These are phyloP conservation scores for Drosophila anceps DNA, from an alignment of 2,888 invertebrate genomes.

Conservation along the genomic window DNA sequence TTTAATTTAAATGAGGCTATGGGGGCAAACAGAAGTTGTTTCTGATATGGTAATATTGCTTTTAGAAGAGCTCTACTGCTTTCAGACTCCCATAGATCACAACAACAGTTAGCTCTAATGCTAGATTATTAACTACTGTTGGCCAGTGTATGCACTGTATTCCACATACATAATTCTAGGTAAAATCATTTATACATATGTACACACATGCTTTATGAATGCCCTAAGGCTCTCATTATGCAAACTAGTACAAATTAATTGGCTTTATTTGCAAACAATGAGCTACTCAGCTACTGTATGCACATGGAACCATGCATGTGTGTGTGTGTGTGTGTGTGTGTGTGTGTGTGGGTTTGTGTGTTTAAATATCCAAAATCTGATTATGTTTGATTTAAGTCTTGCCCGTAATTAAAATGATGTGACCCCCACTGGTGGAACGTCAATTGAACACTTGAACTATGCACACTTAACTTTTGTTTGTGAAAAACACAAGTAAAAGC, in stretches of 20 bases:
- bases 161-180: neutral
- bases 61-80: too few relatives aligned
- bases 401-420: slow-evolving; percentile 70
- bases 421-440: slow-evolving; percentile 40
- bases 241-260: slow-evolving; percentile 62
- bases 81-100: neutral
- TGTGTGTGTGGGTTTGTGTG: neutral
- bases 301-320: neutral
- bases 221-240: slow-evolving; percentile 26
- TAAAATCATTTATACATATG: neutral
- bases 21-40: neutral
- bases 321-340: neutral
- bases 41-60: neutral
- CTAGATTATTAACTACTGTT: neutral
- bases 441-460: slow-evolving; percentile 20
- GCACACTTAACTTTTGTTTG: neutral
- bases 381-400: slow-evolving; percentile 66
- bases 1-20: neutral
- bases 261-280: slow-evolving; percentile 75
- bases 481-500: neutral
- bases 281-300: slow-evolving; percentile 35
- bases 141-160: too few relatives aligned
- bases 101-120: neutral
- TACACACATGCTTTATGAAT: slow-evolving; percentile 2
- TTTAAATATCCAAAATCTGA: slow-evolving; percentile 11